Base-by-base conservation (phyloP, 2,113 vertebrate species). In the Podarcis muralis region DNA sequence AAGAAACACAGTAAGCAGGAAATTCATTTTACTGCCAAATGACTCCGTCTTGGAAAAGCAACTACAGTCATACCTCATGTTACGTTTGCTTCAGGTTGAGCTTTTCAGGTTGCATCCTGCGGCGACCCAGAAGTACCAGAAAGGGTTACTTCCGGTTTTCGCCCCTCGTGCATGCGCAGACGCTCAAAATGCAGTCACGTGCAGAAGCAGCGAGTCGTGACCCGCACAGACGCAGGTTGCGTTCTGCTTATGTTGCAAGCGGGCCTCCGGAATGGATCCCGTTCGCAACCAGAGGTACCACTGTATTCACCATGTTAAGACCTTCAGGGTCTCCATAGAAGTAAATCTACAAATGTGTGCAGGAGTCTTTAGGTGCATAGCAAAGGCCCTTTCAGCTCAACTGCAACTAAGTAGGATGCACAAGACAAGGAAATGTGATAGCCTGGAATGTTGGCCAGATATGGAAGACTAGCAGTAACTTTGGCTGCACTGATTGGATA, bases 151-250 rank as follows among this genome's bases (percentile, higher is more conserved):
- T 43, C 43, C 6, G 43, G 43, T 1, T 43, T 43, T 43, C 43
- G 0, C 6, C 1, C 6, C 6, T 43, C 1, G 43, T 43, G 43
- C 43, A 43, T 0, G 43, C 1, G 43, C 43, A 43, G 6, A 43
- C 6, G 6, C 43, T 43, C 43, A 43, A 43, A 43, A 43, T 43
- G 43, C 6, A 6, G 43, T 43, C 43, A 43, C 6, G 43, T 43
- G 43, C 43, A 43, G 43, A 43, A 43, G 43, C 43, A 1, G 43
- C 1, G 6, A 43, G 7, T 43, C 43, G 1, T 43, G 1, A 43
- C 43, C 43, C 43, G 6, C 43, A 43, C 43, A 43, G 43, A 43
- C 43, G 1, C 6, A 1, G 43, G 43, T 43, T 43, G 43, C 43
- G 43, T 43, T 43, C 43, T 43, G 43, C 43, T 43, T 43, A 43